phyloP scores from a whole-genome alignment of 1,140 invertebrate species.

The Drosophila neocordata region DNA sequence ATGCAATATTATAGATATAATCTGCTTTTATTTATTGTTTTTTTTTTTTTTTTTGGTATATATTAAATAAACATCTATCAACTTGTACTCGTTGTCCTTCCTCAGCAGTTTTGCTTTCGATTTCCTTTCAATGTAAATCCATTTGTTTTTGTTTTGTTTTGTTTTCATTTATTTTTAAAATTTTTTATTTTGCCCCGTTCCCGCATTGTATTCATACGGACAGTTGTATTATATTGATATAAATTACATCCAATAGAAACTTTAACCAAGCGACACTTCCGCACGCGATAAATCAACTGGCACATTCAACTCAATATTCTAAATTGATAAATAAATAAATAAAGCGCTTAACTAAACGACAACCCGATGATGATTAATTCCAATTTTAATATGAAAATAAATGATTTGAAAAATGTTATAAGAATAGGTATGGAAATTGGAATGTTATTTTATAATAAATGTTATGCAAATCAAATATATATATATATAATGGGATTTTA shows the following conservation, averaged over 20 bases:
- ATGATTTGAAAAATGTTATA: not conserved
- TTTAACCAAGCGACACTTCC: conserved; percentile 4
- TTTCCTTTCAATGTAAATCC: not conserved
- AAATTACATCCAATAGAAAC: conserved; percentile 9
- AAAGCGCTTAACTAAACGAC: conserved; percentile 1
- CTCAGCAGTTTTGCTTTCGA: not conserved
- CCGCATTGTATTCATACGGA: not conserved
- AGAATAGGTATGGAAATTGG: too few relatives aligned
- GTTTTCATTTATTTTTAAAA: not conserved
- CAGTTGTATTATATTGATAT: conserved; percentile 8
- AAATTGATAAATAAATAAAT: conserved; percentile 8
- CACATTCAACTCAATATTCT: not conserved
- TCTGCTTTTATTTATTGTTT: too few relatives aligned
- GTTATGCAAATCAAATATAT: conserved; percentile 7
- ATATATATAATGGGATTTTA: not conserved
- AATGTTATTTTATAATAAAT: too few relatives aligned
- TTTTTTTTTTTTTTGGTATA: too few relatives aligned
- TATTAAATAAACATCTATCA: not conserved
- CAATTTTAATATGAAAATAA: not conserved
- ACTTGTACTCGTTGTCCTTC: not conserved
- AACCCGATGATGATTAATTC: not conserved
- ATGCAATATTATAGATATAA: too few relatives aligned
- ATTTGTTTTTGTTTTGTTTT: not conserved
- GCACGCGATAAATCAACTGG: not conserved
- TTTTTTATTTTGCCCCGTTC: not conserved